These are phyloP conservation scores for Camelus bactrianus DNA, from an alignment of 2,113 vertebrate species.

Conservation along the genomic window DNA sequence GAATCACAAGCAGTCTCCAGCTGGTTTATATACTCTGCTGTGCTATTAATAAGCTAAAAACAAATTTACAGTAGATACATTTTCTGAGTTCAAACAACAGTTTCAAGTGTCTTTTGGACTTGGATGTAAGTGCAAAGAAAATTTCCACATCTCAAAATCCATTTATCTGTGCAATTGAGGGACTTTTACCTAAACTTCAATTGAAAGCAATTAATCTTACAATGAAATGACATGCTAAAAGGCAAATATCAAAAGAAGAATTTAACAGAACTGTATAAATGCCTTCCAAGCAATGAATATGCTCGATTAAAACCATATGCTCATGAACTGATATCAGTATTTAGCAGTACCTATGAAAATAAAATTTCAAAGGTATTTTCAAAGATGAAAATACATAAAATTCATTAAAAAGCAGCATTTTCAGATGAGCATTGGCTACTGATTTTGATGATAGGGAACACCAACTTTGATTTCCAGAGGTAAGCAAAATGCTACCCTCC, in stretches of 20 bases:
- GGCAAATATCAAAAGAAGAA: slow-evolving; percentile 55
- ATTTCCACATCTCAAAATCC: slow-evolving; percentile 35
- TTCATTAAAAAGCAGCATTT: slow-evolving; percentile 39
- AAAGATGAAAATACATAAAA: slow-evolving; percentile 44
- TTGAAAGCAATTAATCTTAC: slow-evolving; percentile 60
- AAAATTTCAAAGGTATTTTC: slow-evolving; percentile 63
- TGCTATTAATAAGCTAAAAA: neutral
- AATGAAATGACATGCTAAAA: slow-evolving; percentile 56
- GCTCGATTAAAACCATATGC: slow-evolving; percentile 52
- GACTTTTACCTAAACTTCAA: slow-evolving; percentile 51
- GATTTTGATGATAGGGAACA: slow-evolving; percentile 43
- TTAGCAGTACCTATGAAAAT: slow-evolving; percentile 56
- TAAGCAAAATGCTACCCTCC: neutral
- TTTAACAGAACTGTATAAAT: slow-evolving; percentile 56
- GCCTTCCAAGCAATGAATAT: slow-evolving; percentile 34
- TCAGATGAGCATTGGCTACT: slow-evolving; percentile 27
- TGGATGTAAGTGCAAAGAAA: neutral
- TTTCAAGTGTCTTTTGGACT: slow-evolving; percentile 19
- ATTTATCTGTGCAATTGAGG: slow-evolving; percentile 23
- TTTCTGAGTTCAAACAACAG: neutral
- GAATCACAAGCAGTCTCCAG: neutral
- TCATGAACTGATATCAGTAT: neutral
- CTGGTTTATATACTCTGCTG: neutral
- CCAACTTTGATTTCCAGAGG: slow-evolving; percentile 17
- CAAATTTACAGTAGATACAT: neutral